Conservation (phyloP, 2,797 vertebrate species). For the Microtus obscurus region DNA sequence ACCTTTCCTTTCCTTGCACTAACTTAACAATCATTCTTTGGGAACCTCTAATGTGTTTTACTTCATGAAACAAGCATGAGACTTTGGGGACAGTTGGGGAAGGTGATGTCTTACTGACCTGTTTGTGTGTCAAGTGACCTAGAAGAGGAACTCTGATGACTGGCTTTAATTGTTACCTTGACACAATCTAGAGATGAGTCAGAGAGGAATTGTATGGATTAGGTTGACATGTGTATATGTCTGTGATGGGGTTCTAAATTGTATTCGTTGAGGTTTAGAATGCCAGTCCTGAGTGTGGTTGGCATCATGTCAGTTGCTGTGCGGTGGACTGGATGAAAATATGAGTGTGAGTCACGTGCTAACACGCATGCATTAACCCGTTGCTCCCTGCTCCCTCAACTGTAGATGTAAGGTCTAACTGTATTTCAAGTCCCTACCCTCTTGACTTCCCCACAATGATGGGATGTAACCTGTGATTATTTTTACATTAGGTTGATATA, state of each 20-base stretch:
- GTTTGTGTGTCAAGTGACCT: neutral
- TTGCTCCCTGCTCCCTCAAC: neutral
- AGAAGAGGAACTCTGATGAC: neutral
- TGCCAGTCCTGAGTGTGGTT: neutral
- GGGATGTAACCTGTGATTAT: too few species aligned
- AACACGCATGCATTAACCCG: too few species aligned
- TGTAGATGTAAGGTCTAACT: neutral
- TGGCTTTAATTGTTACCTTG: neutral
- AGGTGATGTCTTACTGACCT: neutral
- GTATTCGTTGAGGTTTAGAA: neutral
- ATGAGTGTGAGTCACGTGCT: neutral
- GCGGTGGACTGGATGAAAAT: neutral
- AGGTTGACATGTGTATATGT: neutral
- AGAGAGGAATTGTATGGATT: neutral
- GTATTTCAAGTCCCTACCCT: neutral
- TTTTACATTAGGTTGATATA: neutral
- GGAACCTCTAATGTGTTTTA: neutral
- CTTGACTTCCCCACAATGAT: neutral
- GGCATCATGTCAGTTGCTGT: neutral
- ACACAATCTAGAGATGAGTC: neutral
- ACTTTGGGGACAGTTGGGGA: neutral
- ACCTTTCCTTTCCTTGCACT: neutral
- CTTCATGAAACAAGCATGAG: neutral
- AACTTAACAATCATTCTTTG: neutral
- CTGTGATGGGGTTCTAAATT: too few species aligned